Evolutionary conservation across 2,113 vertebrate species (phyloP), one percentile per base, ranked within the genome.

Genomic region (Callocephalon fimbriatum): DNA sequence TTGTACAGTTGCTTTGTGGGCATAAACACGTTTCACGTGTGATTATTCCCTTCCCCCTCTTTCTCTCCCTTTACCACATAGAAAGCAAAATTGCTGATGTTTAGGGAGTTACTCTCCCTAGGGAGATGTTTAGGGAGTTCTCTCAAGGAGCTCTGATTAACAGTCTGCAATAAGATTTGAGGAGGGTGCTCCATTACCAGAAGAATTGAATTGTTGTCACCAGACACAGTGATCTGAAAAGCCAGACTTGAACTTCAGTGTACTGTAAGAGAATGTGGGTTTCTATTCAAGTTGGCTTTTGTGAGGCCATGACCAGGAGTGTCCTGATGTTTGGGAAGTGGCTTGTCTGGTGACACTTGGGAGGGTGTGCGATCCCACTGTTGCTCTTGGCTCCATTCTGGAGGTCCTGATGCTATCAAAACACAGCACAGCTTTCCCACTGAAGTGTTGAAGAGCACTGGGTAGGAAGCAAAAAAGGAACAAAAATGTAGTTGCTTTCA

Each of bases 381-480:
- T 61, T 92, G 80, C 82, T 80, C 71, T 56, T 83, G 82, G 54
- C 81, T 12, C 0, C 4, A 1, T 17, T 4, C 79, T 27, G 9
- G 31, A 95, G 59, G 47, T 78, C 37, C 10, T 62, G 53, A 40
- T 48, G 50, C 29, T 88, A n/a, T 75, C 75, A 93, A 76, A 94
- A 70, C 6, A 62, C 1, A 0, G 73, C 47, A 40, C 67, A 86
- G 56, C 68, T 96, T 90, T 90, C 76, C 73, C 3, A 1, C 54
- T 90, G 80, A 74, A 50, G 83, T 91, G 96, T 80, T 86, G 94
- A 94, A 91, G 51, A 94, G 25, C 56, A 44, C 51, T 75, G 40
- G 67, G 65, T 71, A 72, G 58, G 72, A 81, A 61, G 70, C 21
- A 59, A 68, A 88, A 59, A 68, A 88, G 65, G 62, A 88, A 59